Percentiles rank a stretch among this genome's conserved stretches.
These are phyloP conservation scores for Megathymus violae DNA, from an alignment of 1,140 invertebrate species.

Conservation along the genomic window DNA sequence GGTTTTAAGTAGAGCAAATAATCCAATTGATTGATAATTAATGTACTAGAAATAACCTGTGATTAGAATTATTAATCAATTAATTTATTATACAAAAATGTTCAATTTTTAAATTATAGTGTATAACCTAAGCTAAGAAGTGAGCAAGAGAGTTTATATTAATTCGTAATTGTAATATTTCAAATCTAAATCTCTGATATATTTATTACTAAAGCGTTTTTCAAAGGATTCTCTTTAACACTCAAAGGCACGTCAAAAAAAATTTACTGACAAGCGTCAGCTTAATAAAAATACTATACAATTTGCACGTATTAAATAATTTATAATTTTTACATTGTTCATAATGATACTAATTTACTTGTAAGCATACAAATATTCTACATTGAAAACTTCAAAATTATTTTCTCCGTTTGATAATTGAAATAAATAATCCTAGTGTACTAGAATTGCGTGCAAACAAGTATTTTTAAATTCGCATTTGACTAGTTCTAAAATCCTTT, in stretches of 20 bases:
- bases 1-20: background rate
- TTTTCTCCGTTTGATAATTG: background rate
- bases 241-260: slow-evolving; percentile 19
- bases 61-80: background rate
- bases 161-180: background rate
- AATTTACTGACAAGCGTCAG: slow-evolving; percentile 9
- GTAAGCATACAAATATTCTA: too few species aligned
- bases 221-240: slow-evolving; percentile 18
- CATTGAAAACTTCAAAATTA: too few species aligned
- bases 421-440: background rate
- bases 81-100: too few species aligned
- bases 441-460: background rate
- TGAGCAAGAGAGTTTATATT: slow-evolving; percentile 6
- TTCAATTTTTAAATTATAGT: too few species aligned
- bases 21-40: background rate
- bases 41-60: background rate
- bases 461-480: background rate
- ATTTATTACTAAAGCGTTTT: slow-evolving; percentile 25
- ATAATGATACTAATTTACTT: background rate
- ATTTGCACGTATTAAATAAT: background rate
- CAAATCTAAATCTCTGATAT: background rate
- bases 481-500: background rate
- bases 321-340: background rate
- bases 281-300: background rate
- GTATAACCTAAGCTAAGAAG: background rate